Percentiles rank a stretch among this genome's conserved stretches.
These are phyloP conservation scores for Plusia festucae DNA, from an alignment of 2,888 invertebrate species.

Conservation along the genomic window DNA sequence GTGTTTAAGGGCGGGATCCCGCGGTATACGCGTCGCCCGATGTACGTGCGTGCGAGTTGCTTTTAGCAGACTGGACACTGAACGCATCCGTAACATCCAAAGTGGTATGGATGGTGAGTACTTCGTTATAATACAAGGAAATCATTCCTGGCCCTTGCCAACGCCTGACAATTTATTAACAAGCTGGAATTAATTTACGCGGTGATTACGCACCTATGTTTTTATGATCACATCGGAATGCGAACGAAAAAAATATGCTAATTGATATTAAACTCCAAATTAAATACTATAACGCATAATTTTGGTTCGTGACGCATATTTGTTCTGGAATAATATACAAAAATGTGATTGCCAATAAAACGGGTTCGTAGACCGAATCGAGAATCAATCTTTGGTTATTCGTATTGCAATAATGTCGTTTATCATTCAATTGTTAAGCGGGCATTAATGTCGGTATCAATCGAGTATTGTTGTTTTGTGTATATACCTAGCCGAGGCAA, in stretches of 20 bases:
- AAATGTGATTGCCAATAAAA: slow-evolving; percentile 71
- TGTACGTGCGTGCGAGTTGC: slow-evolving; percentile 77
- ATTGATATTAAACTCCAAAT: slow-evolving; percentile 41
- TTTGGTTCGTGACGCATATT: slow-evolving; percentile 44
- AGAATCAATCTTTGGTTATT: slow-evolving; percentile 68
- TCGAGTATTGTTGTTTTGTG: slow-evolving; percentile 69
- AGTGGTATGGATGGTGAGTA: slow-evolving; percentile 69
- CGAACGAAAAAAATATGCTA: slow-evolving; percentile 29
- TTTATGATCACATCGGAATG: slow-evolving; percentile 47
- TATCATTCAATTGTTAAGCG: slow-evolving; percentile 81
- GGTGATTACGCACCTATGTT: slow-evolving; percentile 38
- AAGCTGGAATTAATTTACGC: slow-evolving; percentile 48
- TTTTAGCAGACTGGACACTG: slow-evolving; percentile 81
- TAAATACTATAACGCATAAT: slow-evolving; percentile 26
- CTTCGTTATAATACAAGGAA: slow-evolving; percentile 64
- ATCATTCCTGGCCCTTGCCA: slow-evolving; percentile 59
- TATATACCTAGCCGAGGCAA: slow-evolving; percentile 54
- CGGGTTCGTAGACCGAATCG: slow-evolving; percentile 70
- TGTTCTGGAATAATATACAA: slow-evolving; percentile 53
- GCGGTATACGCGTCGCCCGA: slow-evolving; percentile 68
- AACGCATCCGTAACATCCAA: slow-evolving; percentile 75
- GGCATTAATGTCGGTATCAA: slow-evolving; percentile 77
- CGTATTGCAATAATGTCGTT: slow-evolving; percentile 75
- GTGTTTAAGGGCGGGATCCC: slow-evolving; percentile 65
- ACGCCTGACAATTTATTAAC: slow-evolving; percentile 49